Evolutionary conservation across 2,113 vertebrate species (phyloP).

Genomic region (Brachyhypopomus occidentalis): DNA sequence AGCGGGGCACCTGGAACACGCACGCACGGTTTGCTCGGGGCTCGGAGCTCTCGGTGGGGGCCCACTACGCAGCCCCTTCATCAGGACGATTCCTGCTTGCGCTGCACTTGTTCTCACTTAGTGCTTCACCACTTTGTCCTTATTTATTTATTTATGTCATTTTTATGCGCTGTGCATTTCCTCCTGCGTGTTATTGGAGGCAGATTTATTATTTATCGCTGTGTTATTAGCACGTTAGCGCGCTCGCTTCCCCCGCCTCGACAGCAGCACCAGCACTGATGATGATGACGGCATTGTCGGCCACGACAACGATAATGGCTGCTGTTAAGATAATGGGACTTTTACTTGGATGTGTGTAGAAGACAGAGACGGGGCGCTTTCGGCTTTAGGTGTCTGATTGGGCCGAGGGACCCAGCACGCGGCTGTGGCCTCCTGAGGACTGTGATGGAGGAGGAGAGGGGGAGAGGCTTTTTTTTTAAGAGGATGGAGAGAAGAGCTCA

Average conservation of each 20-base stretch:
- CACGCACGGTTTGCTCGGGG: neutral
- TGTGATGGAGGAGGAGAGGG: neutral
- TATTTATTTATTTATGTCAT: neutral
- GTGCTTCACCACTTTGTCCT: neutral
- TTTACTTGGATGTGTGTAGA: neutral
- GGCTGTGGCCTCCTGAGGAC: neutral
- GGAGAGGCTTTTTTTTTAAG: neutral
- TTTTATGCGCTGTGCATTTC: neutral
- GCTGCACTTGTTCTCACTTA: neutral
- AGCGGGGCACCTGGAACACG: slow-evolving; percentile 1
- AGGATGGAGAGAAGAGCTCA: slow-evolving; percentile 1
- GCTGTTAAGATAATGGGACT: neutral
- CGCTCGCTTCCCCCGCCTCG: too few species aligned
- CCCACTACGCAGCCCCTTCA: neutral
- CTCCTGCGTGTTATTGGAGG: too few species aligned
- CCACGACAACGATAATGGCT: neutral
- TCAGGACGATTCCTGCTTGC: slow-evolving; percentile 6
- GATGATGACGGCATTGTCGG: neutral
- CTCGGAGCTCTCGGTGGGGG: neutral
- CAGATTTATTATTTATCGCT: neutral
- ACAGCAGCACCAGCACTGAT: neutral
- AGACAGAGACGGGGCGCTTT: too few species aligned
- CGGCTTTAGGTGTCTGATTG: too few species aligned
- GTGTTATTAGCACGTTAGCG: neutral
- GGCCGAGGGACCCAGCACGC: neutral